Base-by-base conservation (phyloP, 2,888 invertebrate genomes). In the Diplolepis rosae region DNA sequence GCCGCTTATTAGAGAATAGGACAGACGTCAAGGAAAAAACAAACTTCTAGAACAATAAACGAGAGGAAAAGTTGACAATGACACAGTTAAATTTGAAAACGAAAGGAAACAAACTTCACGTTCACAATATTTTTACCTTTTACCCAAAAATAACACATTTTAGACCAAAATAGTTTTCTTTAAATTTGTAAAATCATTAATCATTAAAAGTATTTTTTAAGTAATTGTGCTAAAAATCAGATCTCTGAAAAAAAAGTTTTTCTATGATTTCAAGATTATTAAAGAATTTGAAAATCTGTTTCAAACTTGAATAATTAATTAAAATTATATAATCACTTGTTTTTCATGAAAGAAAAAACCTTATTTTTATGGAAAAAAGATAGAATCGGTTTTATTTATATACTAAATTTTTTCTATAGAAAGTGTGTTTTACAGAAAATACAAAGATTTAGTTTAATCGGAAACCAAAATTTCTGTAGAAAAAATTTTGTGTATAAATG, bases 1-100 rank as follows among this genome's bases (percentile, higher is more conserved):
- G 56, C 56, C 15, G 18, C 18, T 56, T 32, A 61, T 61, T 61
- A 61, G 24, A 39, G 61, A 39, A 61, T 39, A 61, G 61, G n/a
- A 61, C 22, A 39, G 24, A 39, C 61, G 61, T 39, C 61, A 24
- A 24, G 24, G 35, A 39, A 61, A 39, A 61, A 61, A 61, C 30
- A 61, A 61, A 61, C 35, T 39, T 7, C 11, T 4, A 32, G 32
- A 61, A 39, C 39, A 61, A 39, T 35, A 56, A 35, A 35, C 22
- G 35, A 56, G 35, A 56, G 32, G 56, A 56, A 56, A 56, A 22
- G 32, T 35, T 56, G 22, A 35, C 30, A 22, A 56, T 35, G 35
- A 35, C 11, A 32, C 18, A 7, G n/a, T 6, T 27, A 52, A 15
- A 52, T 24, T 30, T 18, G 15, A 4, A 30, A 54, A 30, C n/a